A percentile compares a stretch with the other conserved stretches of the same genome.
phyloP scores from a whole-genome alignment of 2,888 invertebrate species.

The Thera britannica region DNA sequence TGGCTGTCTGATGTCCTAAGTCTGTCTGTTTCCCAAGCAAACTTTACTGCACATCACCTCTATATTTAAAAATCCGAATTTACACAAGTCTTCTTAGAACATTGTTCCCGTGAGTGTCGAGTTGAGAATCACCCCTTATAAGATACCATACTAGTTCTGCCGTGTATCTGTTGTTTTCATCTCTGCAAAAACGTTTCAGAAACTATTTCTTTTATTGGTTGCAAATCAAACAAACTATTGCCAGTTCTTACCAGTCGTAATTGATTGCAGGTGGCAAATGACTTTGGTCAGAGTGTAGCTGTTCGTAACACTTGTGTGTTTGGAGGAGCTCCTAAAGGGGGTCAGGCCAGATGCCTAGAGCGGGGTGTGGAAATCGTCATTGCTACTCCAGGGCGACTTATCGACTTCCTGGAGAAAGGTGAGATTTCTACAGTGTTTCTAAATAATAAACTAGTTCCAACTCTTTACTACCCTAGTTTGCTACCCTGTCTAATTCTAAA shows the following conservation, averaged over 20 bases:
- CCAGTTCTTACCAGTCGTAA: not conserved
- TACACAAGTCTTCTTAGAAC: too few species aligned
- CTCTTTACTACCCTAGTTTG: too few species aligned
- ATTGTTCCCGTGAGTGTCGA: too few species aligned
- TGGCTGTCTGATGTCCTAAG: too few species aligned
- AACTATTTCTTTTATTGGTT: conserved; percentile 18
- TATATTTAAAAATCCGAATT: too few species aligned
- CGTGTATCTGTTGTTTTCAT: not conserved
- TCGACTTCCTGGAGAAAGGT: conserved; percentile 95
- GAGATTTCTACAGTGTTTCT: conserved; percentile 11
- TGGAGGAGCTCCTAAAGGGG: conserved; percentile 99
- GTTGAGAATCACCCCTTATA: too few species aligned
- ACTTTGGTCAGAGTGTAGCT: conserved; percentile 95
- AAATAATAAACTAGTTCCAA: too few species aligned
- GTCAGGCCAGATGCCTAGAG: conserved; percentile 93
- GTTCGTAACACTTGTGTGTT: conserved; percentile 97
- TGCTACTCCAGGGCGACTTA: conserved; percentile 97
- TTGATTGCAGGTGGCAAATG: conserved; percentile 90
- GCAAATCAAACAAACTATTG: conserved; percentile 12
- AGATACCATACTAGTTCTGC: too few species aligned
- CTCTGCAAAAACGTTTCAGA: not conserved
- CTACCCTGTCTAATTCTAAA: too few species aligned
- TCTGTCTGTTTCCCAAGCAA: too few species aligned
- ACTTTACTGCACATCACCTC: too few species aligned
- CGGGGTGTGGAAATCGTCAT: conserved; percentile 97